Percentiles rank a stretch among this genome's conserved stretches.
These are phyloP conservation scores for Bombus ignitus DNA, from an alignment of 1,140 invertebrate species.

Conservation along the genomic window DNA sequence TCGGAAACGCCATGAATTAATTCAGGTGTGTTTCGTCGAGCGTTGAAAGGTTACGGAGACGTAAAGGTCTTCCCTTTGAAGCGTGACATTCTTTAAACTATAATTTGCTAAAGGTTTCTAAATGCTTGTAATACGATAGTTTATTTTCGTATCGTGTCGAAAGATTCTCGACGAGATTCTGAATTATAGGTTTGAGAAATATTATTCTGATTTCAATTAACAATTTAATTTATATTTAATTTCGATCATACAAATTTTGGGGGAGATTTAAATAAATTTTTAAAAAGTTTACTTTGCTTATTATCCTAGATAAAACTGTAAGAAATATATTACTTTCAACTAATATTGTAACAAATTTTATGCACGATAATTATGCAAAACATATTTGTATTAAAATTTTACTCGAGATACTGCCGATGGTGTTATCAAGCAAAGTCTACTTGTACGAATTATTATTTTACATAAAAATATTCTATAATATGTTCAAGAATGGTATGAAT, in stretches of 20 bases:
- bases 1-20: slow-evolving; percentile 8
- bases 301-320: too few relatives aligned
- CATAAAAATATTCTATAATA: not conserved
- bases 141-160: not conserved
- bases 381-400: too few relatives aligned
- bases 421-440: too few relatives aligned
- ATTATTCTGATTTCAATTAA: not conserved
- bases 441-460: not conserved
- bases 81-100: not conserved
- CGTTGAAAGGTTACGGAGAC: not conserved
- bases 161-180: not conserved
- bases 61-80: not conserved
- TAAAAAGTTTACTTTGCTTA: too few relatives aligned
- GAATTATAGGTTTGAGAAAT: not conserved
- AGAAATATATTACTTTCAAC: too few relatives aligned
- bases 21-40: slow-evolving; percentile 3
- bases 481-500: slow-evolving; percentile 17
- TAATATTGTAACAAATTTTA: too few relatives aligned
- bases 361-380: too few relatives aligned
- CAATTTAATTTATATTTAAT: too few relatives aligned
- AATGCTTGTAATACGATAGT: too few relatives aligned
- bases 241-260: too few relatives aligned
- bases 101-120: not conserved
- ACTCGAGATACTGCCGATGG: too few relatives aligned
- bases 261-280: too few relatives aligned